phyloP scores from a whole-genome alignment of 2,888 invertebrate species.

The Meloe dianella region DNA sequence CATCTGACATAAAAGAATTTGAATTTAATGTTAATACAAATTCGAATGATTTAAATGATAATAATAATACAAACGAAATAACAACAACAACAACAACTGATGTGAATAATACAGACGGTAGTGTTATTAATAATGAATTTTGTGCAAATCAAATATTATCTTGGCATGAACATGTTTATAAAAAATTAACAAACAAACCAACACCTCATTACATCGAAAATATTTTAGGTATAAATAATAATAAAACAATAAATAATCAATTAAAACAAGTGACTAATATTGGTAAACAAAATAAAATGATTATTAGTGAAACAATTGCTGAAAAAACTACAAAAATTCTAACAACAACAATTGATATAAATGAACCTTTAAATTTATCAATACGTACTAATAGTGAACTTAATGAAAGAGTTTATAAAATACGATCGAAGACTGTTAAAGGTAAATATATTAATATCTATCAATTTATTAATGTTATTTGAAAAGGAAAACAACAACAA shows the following conservation, averaged over 20 bases:
- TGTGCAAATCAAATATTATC: constrained; percentile 52
- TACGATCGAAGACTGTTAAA: constrained; percentile 52
- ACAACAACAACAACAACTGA: neutral
- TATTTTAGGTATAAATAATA: constrained; percentile 70
- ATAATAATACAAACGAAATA: no score
- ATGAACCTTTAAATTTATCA: constrained; percentile 58
- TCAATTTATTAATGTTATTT: neutral
- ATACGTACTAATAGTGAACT: constrained; percentile 48
- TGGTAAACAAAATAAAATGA: constrained; percentile 33
- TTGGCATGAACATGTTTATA: constrained; percentile 92
- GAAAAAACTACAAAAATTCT: constrained; percentile 39
- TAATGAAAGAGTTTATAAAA: constrained; percentile 36
- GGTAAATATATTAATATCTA: constrained; percentile 43
- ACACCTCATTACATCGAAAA: constrained; percentile 89
- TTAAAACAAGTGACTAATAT: constrained; percentile 27
- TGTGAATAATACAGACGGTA: constrained; percentile 15
- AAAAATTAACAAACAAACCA: constrained; percentile 78
- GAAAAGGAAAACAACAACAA: no score
- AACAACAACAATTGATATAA: constrained; percentile 43
- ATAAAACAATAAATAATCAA: constrained; percentile 24
- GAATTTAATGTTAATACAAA: constrained; percentile 16
- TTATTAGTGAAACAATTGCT: constrained; percentile 35
- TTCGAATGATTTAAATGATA: constrained; percentile 14
- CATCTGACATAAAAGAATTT: constrained; percentile 31
- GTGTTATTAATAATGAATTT: constrained; percentile 27